These are phyloP conservation scores for Heliconius eleuchia DNA, from an alignment of 1,140 invertebrate species.

Conservation along the genomic window DNA sequence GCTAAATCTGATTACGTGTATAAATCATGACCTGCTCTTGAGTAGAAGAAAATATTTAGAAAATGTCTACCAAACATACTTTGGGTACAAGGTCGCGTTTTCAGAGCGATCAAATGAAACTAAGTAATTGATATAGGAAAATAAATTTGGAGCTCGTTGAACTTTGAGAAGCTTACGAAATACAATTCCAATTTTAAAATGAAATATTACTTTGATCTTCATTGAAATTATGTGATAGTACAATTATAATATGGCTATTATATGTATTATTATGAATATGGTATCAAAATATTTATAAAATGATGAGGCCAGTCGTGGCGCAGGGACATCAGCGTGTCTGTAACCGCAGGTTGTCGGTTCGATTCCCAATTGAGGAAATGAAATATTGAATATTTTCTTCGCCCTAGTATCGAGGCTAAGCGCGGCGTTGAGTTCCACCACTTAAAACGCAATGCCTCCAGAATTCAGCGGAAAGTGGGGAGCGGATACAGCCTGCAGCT, in stretches of 20 bases:
- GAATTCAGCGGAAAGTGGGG: too few relatives aligned
- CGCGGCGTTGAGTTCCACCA: too few relatives aligned
- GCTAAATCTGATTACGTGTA: neutral
- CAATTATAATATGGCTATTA: too few relatives aligned
- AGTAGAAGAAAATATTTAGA: neutral
- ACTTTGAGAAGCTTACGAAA: slow-evolving; percentile 19
- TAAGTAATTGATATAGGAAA: slow-evolving; percentile 27
- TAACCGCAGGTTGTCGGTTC: too few relatives aligned
- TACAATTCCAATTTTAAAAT: slow-evolving; percentile 20
- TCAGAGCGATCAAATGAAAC: slow-evolving; percentile 27
- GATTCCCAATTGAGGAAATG: too few relatives aligned
- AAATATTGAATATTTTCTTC: too few relatives aligned
- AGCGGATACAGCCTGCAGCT: too few relatives aligned
- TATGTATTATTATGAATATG: neutral
- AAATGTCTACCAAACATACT: slow-evolving; percentile 17
- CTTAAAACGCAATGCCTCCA: too few relatives aligned
- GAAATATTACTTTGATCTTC: slow-evolving; percentile 10
- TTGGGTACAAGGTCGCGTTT: slow-evolving; percentile 13
- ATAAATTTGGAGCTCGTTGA: slow-evolving; percentile 30
- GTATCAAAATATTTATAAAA: neutral
- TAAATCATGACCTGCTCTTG: neutral
- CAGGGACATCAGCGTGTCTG: too few relatives aligned
- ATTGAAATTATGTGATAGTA: neutral
- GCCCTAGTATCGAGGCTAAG: too few relatives aligned
- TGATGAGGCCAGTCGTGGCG: too few relatives aligned